Evolutionary conservation across 2,888 invertebrate genomes (phyloP), one percentile per base, ranked within the genome.

Genomic region (Drosophila pseudotakahashii): DNA sequence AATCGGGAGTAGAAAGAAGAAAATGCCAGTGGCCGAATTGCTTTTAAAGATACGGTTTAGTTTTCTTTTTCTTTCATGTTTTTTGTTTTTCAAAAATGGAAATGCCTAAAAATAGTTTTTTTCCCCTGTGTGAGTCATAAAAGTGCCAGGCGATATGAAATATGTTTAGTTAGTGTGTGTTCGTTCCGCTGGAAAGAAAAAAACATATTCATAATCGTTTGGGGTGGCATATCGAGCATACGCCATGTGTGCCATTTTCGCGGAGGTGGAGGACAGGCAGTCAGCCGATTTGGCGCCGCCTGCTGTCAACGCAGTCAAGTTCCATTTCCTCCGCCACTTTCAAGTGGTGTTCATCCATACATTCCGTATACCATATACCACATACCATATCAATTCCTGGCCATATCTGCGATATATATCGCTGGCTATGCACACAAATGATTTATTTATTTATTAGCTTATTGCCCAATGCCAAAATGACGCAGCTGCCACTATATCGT

Each of bases 401-500:
- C 30, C 50, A 32, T 42, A 55, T 67, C 54, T 57, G 76, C 71
- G 61, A 76, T 79, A 62, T 69, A 52, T 61, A 71, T 50, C 77
- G 70, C 66, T 71, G 75, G 67, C 78, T 76, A 67, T 76, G 76
- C 73, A 77, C 76, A 58, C 58, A 82, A 81, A 84, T 83, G 82
- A 83, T 83, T 83, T 83, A 83, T 83, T 83, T 83, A 83, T 83
- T 83, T 83, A 84, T 83, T 83, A 84, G 81, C 79, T 78, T 78
- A 84, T 84, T 86, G 82, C 72, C 79, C 79, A 52, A 77, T 75
- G 79, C 75, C 79, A 81, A 58, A 47, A 71, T 84, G 82, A 79
- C 82, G 72, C 86, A 85, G 80, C 84, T 82, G 87, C 78, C 86
- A 75, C 83, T 69, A 61, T 73, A 66, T 57, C 45, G 45, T 32